A percentile compares a stretch with the other conserved stretches of the same genome.
phyloP scores from a whole-genome alignment of 2,888 invertebrate species.

The Asteroscopus sphinx region DNA sequence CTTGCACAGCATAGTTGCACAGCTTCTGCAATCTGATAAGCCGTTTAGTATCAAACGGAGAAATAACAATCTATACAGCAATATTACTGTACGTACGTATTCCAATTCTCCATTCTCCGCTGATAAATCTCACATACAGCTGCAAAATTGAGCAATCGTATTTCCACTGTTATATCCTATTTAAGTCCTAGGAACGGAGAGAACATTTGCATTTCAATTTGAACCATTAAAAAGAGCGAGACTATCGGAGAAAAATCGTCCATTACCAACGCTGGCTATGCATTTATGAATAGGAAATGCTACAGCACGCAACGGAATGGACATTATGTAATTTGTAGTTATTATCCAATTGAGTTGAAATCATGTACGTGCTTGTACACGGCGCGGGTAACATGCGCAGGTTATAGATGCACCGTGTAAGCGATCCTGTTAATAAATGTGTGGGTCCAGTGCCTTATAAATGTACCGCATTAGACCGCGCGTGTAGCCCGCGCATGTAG shows the following conservation, averaged over 20 bases:
- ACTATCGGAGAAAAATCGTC: conserved; percentile 70
- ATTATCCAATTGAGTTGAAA: conserved; percentile 1
- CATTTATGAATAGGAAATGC: conserved; percentile 76
- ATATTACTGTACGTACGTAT: background rate
- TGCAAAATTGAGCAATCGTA: conserved; percentile 31
- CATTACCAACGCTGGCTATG: conserved; percentile 60
- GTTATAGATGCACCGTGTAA: too few species aligned
- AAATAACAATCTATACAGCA: too few species aligned
- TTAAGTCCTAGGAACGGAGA: conserved; percentile 44
- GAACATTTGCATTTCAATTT: conserved; percentile 72
- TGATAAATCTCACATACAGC: conserved; percentile 33
- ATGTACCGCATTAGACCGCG: too few species aligned
- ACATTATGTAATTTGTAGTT: conserved; percentile 29
- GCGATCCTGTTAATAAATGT: too few species aligned
- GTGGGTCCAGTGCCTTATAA: too few species aligned
- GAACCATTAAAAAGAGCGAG: conserved; percentile 66
- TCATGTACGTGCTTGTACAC: too few species aligned
- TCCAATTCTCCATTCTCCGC: conserved; percentile 5
- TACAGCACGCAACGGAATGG: conserved; percentile 46
- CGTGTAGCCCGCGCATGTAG: too few species aligned
- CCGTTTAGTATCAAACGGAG: too few species aligned
- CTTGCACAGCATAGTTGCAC: background rate
- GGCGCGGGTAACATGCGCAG: too few species aligned
- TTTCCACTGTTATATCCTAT: conserved; percentile 37
- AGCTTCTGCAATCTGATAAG: background rate